These are phyloP conservation scores for Gymnosoma rotundatum DNA, from an alignment of 2,888 invertebrate species.

Conservation along the genomic window DNA sequence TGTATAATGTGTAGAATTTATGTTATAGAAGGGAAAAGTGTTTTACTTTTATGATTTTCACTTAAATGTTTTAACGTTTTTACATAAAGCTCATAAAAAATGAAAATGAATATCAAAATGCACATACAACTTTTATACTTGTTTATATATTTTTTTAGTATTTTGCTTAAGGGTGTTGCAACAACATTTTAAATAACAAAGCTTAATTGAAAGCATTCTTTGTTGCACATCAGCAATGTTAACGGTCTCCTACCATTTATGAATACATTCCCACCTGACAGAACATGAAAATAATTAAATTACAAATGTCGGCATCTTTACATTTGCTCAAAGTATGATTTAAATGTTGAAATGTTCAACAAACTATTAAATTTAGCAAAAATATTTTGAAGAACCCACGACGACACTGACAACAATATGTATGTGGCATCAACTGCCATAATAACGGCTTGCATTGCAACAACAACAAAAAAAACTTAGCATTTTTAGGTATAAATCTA, in stretches of 20 bases:
- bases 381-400: slow-evolving; percentile 7
- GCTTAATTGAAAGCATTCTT: slow-evolving; percentile 25
- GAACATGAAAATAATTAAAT: background rate
- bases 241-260: background rate
- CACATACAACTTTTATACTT: background rate
- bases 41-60: slow-evolving; percentile 32
- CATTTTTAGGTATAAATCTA: slow-evolving; percentile 52
- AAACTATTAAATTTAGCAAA: slow-evolving; percentile 14
- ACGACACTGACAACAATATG: slow-evolving; percentile 14
- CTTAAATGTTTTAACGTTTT: slow-evolving; percentile 16
- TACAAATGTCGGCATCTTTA: slow-evolving; percentile 29
- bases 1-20: background rate
- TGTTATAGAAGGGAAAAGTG: slow-evolving; percentile 1
- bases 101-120: slow-evolving; percentile 20
- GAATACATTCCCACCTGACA: background rate
- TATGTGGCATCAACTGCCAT: slow-evolving; percentile 17
- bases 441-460: slow-evolving; percentile 1
- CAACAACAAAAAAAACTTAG: background rate
- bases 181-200: slow-evolving; percentile 27
- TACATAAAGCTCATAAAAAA: slow-evolving; percentile 2
- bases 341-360: slow-evolving; percentile 52
- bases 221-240: slow-evolving; percentile 9
- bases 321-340: slow-evolving; percentile 38
- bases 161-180: slow-evolving; percentile 43
- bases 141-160: background rate